A percentile compares a stretch with the other conserved stretches of the same genome.
phyloP scores from a whole-genome alignment of 2,888 invertebrate species.

The Desoria tigrina region DNA sequence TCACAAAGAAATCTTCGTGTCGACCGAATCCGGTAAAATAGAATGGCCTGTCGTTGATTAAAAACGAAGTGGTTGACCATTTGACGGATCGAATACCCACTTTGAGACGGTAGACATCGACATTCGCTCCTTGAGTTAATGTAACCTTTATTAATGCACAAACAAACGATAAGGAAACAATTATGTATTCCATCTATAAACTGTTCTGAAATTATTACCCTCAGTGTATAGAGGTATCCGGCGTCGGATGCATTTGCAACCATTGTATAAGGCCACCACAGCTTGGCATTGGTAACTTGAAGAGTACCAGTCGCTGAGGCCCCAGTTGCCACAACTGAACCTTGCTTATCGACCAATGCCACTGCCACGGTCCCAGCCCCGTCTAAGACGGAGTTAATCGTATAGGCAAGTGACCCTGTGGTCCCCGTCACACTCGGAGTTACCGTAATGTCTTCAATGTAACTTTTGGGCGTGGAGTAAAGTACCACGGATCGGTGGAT shows the following conservation, averaged over 20 bases:
- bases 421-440: slow-evolving; percentile 69
- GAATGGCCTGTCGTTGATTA: slow-evolving; percentile 43
- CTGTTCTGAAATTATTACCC: too few species aligned
- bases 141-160: slow-evolving; percentile 23
- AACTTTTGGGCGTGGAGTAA: slow-evolving; percentile 79
- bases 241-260: slow-evolving; percentile 56
- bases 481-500: slow-evolving; percentile 89
- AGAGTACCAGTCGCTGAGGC: slow-evolving; percentile 63
- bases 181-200: too few species aligned
- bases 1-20: slow-evolving; percentile 46
- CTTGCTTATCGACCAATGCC: slow-evolving; percentile 36
- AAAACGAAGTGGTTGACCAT: slow-evolving; percentile 36
- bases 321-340: slow-evolving; percentile 21
- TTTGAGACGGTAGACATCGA: slow-evolving; percentile 44
- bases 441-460: slow-evolving; percentile 81
- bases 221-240: slow-evolving; percentile 80
- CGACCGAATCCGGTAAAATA: slow-evolving; percentile 48
- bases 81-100: slow-evolving; percentile 46
- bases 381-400: slow-evolving; percentile 24
- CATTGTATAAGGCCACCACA: slow-evolving; percentile 96
- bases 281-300: slow-evolving; percentile 69
- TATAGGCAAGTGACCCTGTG: slow-evolving; percentile 60
- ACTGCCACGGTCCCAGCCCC: slow-evolving; percentile 29
- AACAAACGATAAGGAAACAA: too few species aligned
- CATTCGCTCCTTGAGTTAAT: slow-evolving; percentile 13